Percentiles rank a stretch among this genome's conserved stretches.
Evolutionary conservation across 92 coral and sea anemone species (phyloP).

Genomic region (Scolanthus callimorphus): DNA sequence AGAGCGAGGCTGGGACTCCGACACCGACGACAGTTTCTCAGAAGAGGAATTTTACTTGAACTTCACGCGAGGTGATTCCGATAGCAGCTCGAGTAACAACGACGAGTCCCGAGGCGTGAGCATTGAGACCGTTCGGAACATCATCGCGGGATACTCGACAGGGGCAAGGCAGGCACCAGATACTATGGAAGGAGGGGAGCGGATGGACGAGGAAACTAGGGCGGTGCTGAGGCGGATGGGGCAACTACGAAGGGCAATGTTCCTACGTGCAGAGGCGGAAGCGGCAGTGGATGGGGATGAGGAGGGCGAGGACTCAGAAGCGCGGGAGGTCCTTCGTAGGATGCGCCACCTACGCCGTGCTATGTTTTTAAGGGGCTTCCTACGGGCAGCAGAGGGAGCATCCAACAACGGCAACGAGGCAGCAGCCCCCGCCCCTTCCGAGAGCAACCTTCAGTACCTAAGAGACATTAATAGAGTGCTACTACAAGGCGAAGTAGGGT

Average conservation of each 20-base stretch:
- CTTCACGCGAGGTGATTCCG: conserved; percentile 48
- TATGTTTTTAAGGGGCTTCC: conserved; percentile 39
- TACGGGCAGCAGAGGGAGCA: background rate
- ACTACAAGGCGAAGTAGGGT: background rate
- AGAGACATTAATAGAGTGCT: background rate
- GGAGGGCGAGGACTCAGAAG: conserved; percentile 13
- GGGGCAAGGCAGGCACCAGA: too few relatives aligned
- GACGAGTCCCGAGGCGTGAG: conserved; percentile 28
- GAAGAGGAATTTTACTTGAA: conserved; percentile 67
- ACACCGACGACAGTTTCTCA: conserved; percentile 57
- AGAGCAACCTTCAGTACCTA: background rate
- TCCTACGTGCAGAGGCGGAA: conserved; percentile 26
- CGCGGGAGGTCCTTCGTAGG: conserved; percentile 21
- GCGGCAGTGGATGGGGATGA: conserved; percentile 1
- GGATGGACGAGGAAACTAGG: conserved; percentile 20
- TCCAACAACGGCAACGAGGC: background rate
- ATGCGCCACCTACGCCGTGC: conserved; percentile 31
- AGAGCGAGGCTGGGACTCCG: conserved; percentile 55
- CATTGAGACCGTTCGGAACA: conserved; percentile 20
- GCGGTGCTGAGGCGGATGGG: conserved; percentile 35
- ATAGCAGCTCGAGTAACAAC: conserved; percentile 62
- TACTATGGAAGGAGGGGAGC: background rate
- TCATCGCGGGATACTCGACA: conserved; percentile 20
- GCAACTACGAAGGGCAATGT: conserved; percentile 24
- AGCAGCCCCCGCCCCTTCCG: background rate